A percentile compares a stretch with the other conserved stretches of the same genome.
Evolutionary conservation across 2,888 invertebrate species (phyloP).

Genomic region (Cryptocheilus praepositus): DNA sequence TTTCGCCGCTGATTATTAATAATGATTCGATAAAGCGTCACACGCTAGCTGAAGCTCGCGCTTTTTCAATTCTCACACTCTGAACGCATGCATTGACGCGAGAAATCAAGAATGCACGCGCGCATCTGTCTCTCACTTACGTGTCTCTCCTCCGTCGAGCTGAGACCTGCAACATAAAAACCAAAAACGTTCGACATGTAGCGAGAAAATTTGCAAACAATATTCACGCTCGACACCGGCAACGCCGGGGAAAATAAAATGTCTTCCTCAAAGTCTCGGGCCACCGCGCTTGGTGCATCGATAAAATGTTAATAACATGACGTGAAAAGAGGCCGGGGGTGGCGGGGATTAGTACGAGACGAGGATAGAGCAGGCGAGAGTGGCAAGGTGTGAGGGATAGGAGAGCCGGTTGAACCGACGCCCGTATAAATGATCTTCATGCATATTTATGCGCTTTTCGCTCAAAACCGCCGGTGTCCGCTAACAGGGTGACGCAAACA

Average conservation of each 20-base stretch:
- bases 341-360: constrained; percentile 19
- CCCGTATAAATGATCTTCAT: constrained; percentile 73
- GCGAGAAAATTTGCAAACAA: constrained; percentile 33
- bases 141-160: constrained; percentile 81
- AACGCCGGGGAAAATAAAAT: constrained; percentile 21
- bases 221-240: constrained; percentile 32
- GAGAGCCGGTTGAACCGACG: constrained; percentile 45
- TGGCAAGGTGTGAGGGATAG: constrained; percentile 14
- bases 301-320: constrained; percentile 68
- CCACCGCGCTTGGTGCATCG: constrained; percentile 45
- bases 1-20: too few relatives aligned
- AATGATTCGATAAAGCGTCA: too few relatives aligned
- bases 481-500: constrained; percentile 66
- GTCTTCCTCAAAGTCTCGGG: not conserved
- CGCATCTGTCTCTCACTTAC: constrained; percentile 75
- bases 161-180: constrained; percentile 77
- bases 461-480: constrained; percentile 67
- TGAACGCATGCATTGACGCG: too few relatives aligned
- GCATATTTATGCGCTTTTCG: constrained; percentile 73
- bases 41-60: too few relatives aligned
- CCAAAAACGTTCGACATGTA: constrained; percentile 75
- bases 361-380: not conserved
- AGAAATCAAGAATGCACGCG: too few relatives aligned
- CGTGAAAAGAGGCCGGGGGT: constrained; percentile 32
- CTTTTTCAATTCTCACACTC: too few relatives aligned